Evolutionary conservation across 37 sponge, comb jelly and placozoan genomes (phyloP).

Genomic region (Lycopodina hypogea): DNA sequence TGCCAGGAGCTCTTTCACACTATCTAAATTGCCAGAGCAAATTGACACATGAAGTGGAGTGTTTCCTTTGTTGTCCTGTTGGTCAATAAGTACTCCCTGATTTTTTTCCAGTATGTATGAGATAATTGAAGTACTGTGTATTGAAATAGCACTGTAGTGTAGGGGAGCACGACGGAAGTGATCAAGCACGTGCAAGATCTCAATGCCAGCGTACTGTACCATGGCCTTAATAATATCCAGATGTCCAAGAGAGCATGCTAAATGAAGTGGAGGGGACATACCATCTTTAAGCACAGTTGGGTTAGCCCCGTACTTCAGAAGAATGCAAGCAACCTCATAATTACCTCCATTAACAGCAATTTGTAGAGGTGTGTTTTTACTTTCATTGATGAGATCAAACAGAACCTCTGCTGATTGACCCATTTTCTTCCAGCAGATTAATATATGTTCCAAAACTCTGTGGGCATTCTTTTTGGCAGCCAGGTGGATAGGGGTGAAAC

Average conservation of each 20-base stretch:
- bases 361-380: slow-evolving; percentile 84
- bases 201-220: slow-evolving; percentile 19
- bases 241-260: slow-evolving; percentile 72
- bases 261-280: slow-evolving; percentile 61
- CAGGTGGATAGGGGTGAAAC: slow-evolving; percentile 65
- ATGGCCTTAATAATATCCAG: slow-evolving; percentile 52
- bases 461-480: slow-evolving; percentile 69
- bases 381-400: slow-evolving; percentile 60
- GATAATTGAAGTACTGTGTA: slow-evolving; percentile 26
- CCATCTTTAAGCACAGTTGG: slow-evolving; percentile 33
- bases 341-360: slow-evolving; percentile 79
- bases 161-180: slow-evolving; percentile 36
- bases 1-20: slow-evolving; percentile 38
- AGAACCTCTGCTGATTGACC: slow-evolving; percentile 65
- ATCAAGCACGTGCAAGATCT: slow-evolving; percentile 25
- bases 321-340: slow-evolving; percentile 54
- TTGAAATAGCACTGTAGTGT: slow-evolving; percentile 38
- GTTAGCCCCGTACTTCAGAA: slow-evolving; percentile 64
- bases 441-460: slow-evolving; percentile 43
- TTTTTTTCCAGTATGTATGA: slow-evolving; percentile 44
- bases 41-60: slow-evolving; percentile 71
- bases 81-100: slow-evolving; percentile 21
- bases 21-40: slow-evolving; percentile 29
- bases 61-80: slow-evolving; percentile 35
- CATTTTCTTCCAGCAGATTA: slow-evolving; percentile 21